These are phyloP conservation scores for Hypocryptadius cinnamomeus DNA, from an alignment of 2,113 vertebrate species.

Conservation along the genomic window DNA sequence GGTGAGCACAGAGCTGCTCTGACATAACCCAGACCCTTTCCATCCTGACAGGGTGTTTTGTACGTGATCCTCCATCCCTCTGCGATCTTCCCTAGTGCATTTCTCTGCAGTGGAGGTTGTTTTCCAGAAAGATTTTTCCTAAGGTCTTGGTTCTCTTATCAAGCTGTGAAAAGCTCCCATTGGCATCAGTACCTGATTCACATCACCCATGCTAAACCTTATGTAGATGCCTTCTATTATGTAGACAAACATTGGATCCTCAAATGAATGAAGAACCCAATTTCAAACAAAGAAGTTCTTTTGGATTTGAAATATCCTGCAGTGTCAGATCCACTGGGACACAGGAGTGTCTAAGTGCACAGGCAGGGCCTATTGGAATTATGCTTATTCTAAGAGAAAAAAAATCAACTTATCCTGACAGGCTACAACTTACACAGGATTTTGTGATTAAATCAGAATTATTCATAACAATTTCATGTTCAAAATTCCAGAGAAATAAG, in stretches of 20 bases:
- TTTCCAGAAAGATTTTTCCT: background rate
- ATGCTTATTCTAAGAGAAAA: background rate
- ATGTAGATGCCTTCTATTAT: background rate
- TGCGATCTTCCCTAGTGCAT: background rate
- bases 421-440: background rate
- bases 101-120: background rate
- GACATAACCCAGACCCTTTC: background rate
- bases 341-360: background rate
- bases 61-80: accelerated
- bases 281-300: background rate
- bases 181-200: background rate
- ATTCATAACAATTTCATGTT: background rate
- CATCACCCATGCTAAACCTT: background rate
- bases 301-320: background rate
- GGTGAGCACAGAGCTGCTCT: background rate
- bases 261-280: background rate
- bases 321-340: background rate
- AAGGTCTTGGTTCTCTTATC: background rate
- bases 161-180: background rate
- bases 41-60: background rate
- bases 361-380: background rate
- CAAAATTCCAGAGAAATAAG: background rate
- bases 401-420: background rate
- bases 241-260: background rate
- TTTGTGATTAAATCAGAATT: background rate